These are phyloP conservation scores for Pseudachorutes palmiensis DNA, from an alignment of 1,140 invertebrate species.

Conservation along the genomic window DNA sequence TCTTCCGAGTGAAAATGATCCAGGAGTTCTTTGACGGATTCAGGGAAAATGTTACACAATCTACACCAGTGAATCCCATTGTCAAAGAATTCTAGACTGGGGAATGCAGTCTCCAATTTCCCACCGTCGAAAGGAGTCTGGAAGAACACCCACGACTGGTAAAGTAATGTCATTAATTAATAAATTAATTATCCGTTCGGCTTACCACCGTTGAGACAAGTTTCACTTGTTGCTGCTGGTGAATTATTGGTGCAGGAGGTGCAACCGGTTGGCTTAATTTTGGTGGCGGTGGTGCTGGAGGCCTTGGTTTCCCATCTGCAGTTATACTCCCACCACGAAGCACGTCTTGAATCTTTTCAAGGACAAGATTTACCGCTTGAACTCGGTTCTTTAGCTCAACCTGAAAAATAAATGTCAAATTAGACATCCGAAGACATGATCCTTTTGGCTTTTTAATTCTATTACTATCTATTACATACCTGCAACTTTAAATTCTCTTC, in stretches of 20 bases:
- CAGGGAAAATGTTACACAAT: slow-evolving; percentile 72
- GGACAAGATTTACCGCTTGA: slow-evolving; percentile 33
- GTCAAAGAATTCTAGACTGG: slow-evolving; percentile 75
- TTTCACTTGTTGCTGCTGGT: slow-evolving; percentile 4
- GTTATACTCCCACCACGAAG: slow-evolving; percentile 9
- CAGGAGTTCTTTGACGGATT: slow-evolving; percentile 72
- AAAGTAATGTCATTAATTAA: no score
- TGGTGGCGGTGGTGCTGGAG: slow-evolving; percentile 24
- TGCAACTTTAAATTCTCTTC: slow-evolving; percentile 26
- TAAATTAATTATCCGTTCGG: background rate
- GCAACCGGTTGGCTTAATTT: slow-evolving; percentile 17
- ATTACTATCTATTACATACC: no score
- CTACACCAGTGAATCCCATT: slow-evolving; percentile 81
- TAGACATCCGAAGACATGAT: no score
- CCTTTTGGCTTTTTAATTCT: no score
- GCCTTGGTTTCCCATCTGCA: background rate
- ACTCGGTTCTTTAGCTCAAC: slow-evolving; percentile 28
- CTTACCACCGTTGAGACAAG: background rate
- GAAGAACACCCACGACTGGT: no score
- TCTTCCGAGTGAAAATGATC: slow-evolving; percentile 69
- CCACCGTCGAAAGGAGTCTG: no score
- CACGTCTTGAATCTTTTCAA: slow-evolving; percentile 35
- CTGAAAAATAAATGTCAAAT: no score
- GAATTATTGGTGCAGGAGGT: background rate
- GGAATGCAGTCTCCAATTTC: slow-evolving; percentile 39